Base-by-base conservation (phyloP, 2,888 invertebrate genomes). In the Galerucella calmariensis region DNA sequence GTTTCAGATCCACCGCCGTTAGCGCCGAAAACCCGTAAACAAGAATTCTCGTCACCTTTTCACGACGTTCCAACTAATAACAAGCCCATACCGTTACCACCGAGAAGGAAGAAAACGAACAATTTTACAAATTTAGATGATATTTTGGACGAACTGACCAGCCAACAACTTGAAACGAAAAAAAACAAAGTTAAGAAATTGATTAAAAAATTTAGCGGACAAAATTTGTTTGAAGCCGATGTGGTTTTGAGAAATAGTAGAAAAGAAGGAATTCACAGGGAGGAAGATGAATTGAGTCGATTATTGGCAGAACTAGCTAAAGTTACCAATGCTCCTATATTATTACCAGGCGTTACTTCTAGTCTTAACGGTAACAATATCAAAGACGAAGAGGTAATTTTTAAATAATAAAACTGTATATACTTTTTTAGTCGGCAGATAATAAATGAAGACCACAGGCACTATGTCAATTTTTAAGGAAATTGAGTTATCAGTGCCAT, bases 241-340 rank as follows among this genome's bases (percentile, higher is more conserved):
- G 80, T 81, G 2, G 74, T 79, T 9, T 73, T 82, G 27, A 76
- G 82, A 46, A 67, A 59, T 56, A 67, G 73, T 44, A 72, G 41
- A 61, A 70, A 69, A 20, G 73, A 75, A n/a, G 76, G 78, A n/a
- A 79, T 84, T 59, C 79, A 85, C 10, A 69, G 70, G n/a, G 74
- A 75, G n/a, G 76, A 78, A n/a, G 78, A 87, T 67, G 87, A 88
- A 70, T 80, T 88, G 66, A 84, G 83, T 74, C 76, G 78, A 65
- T 76, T 88, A 11, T 78, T 88, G 63, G 84, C 85, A 27, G 86
- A 88, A 76, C 80, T 88, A 63, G 82, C 85, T 11, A 86, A 88
- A 79, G 87, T 88, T 41, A 87, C 88, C 4, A 84, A 81, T 62
- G 87, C 88, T 0, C 88, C 88, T 0, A 82, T 88, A 56, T 80